Base-by-base conservation (phyloP, 2,888 invertebrate species). In the Sacculina carcini region DNA sequence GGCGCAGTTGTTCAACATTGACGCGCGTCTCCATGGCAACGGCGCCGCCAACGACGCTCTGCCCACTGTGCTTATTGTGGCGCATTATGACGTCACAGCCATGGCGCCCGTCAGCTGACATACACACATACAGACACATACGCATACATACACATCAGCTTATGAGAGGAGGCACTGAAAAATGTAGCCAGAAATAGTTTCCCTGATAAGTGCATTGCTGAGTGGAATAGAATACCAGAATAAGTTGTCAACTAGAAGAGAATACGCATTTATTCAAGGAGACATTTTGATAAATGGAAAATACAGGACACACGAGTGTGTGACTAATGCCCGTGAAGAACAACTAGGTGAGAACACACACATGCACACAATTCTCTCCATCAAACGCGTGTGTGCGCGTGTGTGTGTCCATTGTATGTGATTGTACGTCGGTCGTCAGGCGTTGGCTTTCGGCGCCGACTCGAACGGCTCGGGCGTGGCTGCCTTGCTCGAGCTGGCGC, bases 401-500 rank as follows among this genome's bases (percentile, higher is more conserved):
- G 16, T 40, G 38, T 44, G 55, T 52, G 53, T 58, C 64, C 61
- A 6, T 32, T 2, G 10, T 3, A 21, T 6, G 16, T 5, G 12
- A 3, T 9, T 36, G 14, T 14, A 2, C 23, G 3, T 51, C 63
- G 58, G 59, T 42, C 54, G 55, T 48, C 60, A 89, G 87, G 83
- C 83, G 57, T 68, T 94, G 51, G 76, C 90, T 0, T 73, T 72
- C 59, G 94, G 94, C 51, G 79, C 82, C 0, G 94, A 98, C 63
- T 84, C 87, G 0, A 90, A 90, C 69, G 90, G 79, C 1, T 86
- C 86, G 32, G 90, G 90, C 34, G 79, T 86, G 0, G 79, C 83
- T 1, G 78, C 85, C 47, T 66, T 96, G 4, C 66, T 98, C 52
- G 87, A 92, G 65, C 67, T 96, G 48, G 79, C 83, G 0, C 72